Evolutionary conservation across 2,797 vertebrate genomes (phyloP).

Genomic region (Emydoidea blandingii): DNA sequence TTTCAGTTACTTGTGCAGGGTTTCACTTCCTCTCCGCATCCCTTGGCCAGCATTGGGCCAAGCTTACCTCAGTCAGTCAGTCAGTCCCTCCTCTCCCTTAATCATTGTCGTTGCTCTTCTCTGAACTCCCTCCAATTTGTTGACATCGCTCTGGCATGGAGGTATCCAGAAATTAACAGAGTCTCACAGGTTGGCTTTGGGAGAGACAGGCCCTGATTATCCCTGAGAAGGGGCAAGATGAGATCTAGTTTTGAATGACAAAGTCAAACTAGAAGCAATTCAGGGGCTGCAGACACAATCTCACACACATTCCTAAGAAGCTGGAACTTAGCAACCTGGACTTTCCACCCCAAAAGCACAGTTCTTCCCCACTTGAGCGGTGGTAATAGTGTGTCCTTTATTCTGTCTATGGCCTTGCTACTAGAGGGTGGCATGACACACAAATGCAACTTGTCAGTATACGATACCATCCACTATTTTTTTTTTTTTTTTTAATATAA

Average conservation of each 20-base stretch:
- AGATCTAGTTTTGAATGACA: not conserved
- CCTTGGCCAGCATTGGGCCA: slow-evolving; percentile 5
- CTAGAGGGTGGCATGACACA: rapidly evolving
- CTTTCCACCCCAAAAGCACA: not conserved
- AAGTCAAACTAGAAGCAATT: not conserved
- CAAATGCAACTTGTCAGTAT: not conserved
- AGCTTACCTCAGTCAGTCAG: not conserved
- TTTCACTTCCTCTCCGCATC: slow-evolving; percentile 58
- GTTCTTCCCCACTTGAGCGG: not conserved
- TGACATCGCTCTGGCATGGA: not conserved
- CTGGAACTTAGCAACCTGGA: not conserved
- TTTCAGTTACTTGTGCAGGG: slow-evolving; percentile 15
- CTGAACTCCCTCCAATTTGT: not conserved
- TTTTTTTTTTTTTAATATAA: not conserved
- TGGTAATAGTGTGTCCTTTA: not conserved
- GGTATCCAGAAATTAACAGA: not conserved
- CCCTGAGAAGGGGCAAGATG: not conserved
- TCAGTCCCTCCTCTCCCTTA: not conserved
- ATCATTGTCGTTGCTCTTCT: not conserved
- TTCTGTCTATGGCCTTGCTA: not conserved
- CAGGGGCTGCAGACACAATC: not conserved
- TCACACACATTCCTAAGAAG: not conserved
- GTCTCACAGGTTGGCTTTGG: rapidly evolving
- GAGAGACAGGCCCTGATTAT: not conserved
- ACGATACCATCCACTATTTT: not conserved